A percentile compares a stretch with the other conserved stretches of the same genome.
Conservation (phyloP, 2,113 vertebrate species). For the Amblyopsis rosae region DNA sequence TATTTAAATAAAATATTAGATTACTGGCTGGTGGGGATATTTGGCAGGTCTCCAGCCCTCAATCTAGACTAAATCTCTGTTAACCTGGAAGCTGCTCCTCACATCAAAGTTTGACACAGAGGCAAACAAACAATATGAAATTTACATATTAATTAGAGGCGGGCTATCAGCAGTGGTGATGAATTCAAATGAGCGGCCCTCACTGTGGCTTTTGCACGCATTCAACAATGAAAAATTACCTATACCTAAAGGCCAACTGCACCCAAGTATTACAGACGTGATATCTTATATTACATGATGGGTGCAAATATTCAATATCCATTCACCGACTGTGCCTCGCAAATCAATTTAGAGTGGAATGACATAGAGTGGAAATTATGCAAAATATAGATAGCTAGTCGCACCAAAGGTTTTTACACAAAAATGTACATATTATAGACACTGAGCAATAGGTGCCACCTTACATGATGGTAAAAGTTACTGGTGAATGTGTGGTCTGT, state of each 20-base stretch:
- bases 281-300: slow-evolving; percentile 53
- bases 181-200: slow-evolving; percentile 74
- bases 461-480: background rate
- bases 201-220: slow-evolving; percentile 20
- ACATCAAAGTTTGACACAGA: slow-evolving; percentile 78
- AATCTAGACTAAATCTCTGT: slow-evolving; percentile 79
- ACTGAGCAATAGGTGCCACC: slow-evolving; percentile 34
- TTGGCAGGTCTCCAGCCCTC: slow-evolving; percentile 68
- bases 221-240: slow-evolving; percentile 60
- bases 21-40: slow-evolving; percentile 62
- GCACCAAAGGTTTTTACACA: slow-evolving; percentile 55
- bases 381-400: slow-evolving; percentile 62
- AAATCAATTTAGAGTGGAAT: slow-evolving; percentile 67
- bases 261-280: slow-evolving; percentile 38
- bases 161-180: slow-evolving; percentile 56
- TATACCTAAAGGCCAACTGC: slow-evolving; percentile 47
- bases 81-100: slow-evolving; percentile 76
- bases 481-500: background rate
- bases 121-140: slow-evolving; percentile 79
- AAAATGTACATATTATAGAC: slow-evolving; percentile 38
- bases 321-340: slow-evolving; percentile 55
- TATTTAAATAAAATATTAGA: slow-evolving; percentile 78
- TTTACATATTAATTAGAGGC: slow-evolving; percentile 83
- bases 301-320: slow-evolving; percentile 67
- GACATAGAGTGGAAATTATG: slow-evolving; percentile 64